Evolutionary conservation across 2,797 vertebrate species (phyloP).

Genomic region (Lates japonicus): DNA sequence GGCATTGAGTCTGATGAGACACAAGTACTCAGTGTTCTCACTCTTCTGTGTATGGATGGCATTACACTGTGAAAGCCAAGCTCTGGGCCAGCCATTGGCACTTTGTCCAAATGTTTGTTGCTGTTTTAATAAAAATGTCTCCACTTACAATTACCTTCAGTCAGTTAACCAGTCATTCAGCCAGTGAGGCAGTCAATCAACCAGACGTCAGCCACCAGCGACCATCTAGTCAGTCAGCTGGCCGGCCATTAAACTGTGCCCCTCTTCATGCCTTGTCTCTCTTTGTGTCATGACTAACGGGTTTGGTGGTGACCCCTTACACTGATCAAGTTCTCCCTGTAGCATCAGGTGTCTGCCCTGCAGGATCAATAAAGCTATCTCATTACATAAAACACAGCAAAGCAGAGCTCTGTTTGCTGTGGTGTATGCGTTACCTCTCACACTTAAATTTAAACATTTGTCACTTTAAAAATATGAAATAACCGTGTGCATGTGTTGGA

Average conservation of each 20-base stretch:
- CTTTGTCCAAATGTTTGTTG: slow-evolving; percentile 36
- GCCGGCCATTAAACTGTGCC: neutral
- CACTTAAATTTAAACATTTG: slow-evolving; percentile 17
- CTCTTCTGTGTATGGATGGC: slow-evolving; percentile 32
- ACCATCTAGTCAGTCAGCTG: slow-evolving; percentile 24
- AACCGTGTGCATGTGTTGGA: slow-evolving; percentile 12
- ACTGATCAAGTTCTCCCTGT: slow-evolving; percentile 60
- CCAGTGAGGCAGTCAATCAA: slow-evolving; percentile 23
- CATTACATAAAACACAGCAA: slow-evolving; percentile 35
- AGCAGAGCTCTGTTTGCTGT: slow-evolving; percentile 26
- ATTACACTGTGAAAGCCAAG: slow-evolving; percentile 51
- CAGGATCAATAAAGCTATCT: slow-evolving; percentile 56
- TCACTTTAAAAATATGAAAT: slow-evolving; percentile 9
- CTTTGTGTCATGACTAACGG: slow-evolving; percentile 8
- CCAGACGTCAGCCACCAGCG: slow-evolving; percentile 28
- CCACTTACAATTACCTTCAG: slow-evolving; percentile 38
- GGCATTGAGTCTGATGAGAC: slow-evolving; percentile 19
- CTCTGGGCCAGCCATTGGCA: slow-evolving; percentile 37
- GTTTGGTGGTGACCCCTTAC: slow-evolving; percentile 38
- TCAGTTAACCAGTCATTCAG: slow-evolving; percentile 42
- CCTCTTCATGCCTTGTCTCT: slow-evolving; percentile 6
- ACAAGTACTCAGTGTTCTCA: neutral
- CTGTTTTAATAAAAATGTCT: slow-evolving; percentile 38
- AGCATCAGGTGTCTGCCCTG: slow-evolving; percentile 68
- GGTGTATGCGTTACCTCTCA: slow-evolving; percentile 1